phyloP scores from a whole-genome alignment of 2,888 invertebrate genomes.

The Amphipoea oculea region DNA sequence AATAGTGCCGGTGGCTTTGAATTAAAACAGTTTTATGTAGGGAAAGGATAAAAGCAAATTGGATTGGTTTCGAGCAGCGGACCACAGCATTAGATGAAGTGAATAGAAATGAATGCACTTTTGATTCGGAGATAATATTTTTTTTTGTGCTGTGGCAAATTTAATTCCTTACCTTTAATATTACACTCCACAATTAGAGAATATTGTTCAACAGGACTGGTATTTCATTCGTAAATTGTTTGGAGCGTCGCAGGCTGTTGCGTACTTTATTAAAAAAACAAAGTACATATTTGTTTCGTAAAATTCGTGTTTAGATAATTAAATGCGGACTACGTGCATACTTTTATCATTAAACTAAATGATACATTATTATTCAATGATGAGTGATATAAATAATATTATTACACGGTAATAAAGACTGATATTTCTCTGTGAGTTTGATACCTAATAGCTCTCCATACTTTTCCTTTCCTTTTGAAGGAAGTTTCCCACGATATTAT shows the following conservation, averaged over 20 bases:
- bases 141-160: constrained; percentile 46
- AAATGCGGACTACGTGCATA: neutral
- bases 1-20: neutral
- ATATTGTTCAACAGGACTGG: constrained; percentile 22
- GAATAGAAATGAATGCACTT: constrained; percentile 61
- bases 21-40: constrained; percentile 32
- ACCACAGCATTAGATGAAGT: constrained; percentile 39
- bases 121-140: constrained; percentile 56
- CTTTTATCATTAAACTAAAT: neutral
- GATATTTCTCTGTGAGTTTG: neutral
- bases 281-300: neutral
- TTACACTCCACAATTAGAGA: constrained; percentile 25
- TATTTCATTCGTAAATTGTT: constrained; percentile 10
- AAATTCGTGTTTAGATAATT: neutral
- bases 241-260: neutral
- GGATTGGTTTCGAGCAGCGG: constrained; percentile 39
- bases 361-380: neutral
- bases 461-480: neutral
- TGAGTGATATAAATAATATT: neutral
- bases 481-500: constrained; percentile 16
- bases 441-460: neutral
- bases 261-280: constrained; percentile 23
- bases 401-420: neutral
- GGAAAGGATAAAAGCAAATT: constrained; percentile 43
- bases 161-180: constrained; percentile 39